Conservation (phyloP, 2,888 invertebrate species). For the Globia sparganii region DNA sequence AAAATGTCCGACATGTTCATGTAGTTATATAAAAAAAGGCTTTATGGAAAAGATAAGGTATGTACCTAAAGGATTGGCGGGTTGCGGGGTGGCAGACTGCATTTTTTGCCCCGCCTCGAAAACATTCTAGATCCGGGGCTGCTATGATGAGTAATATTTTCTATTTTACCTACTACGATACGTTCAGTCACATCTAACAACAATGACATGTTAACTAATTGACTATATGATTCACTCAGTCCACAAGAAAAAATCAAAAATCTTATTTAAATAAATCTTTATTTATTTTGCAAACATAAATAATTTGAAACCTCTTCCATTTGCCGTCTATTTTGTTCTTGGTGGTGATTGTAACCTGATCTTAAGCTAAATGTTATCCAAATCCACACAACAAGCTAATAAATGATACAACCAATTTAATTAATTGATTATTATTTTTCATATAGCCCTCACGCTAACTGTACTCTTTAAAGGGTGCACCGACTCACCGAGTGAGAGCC, state of each 20-base stretch:
- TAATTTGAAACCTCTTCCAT: conserved; percentile 18
- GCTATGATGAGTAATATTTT: neutral
- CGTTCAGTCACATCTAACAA: conserved; percentile 35
- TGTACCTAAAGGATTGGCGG: too few relatives aligned
- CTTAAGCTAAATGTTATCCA: conserved; percentile 4
- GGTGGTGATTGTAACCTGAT: conserved; percentile 3
- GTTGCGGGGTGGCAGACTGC: too few relatives aligned
- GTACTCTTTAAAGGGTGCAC: conserved; percentile 73
- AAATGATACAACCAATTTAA: conserved; percentile 34
- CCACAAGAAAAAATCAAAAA: conserved; percentile 29
- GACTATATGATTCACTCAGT: conserved; percentile 38
- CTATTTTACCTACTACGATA: conserved; percentile 20
- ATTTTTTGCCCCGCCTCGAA: too few relatives aligned
- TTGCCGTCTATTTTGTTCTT: conserved; percentile 2
- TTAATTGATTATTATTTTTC: conserved; percentile 58
- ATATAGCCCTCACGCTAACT: conserved; percentile 65
- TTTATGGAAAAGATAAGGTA: too few relatives aligned
- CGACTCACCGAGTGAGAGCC: conserved; percentile 74
- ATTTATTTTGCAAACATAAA: conserved; percentile 21
- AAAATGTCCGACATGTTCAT: too few relatives aligned
- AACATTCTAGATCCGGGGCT: too few relatives aligned
- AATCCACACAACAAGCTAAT: conserved; percentile 17
- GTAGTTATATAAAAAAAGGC: too few relatives aligned
- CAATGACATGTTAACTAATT: conserved; percentile 20
- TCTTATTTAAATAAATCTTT: conserved; percentile 4